A percentile compares a stretch with the other conserved stretches of the same genome.
Evolutionary conservation across 1,140 invertebrate genomes (phyloP).

Genomic region (Papilio xuthus): DNA sequence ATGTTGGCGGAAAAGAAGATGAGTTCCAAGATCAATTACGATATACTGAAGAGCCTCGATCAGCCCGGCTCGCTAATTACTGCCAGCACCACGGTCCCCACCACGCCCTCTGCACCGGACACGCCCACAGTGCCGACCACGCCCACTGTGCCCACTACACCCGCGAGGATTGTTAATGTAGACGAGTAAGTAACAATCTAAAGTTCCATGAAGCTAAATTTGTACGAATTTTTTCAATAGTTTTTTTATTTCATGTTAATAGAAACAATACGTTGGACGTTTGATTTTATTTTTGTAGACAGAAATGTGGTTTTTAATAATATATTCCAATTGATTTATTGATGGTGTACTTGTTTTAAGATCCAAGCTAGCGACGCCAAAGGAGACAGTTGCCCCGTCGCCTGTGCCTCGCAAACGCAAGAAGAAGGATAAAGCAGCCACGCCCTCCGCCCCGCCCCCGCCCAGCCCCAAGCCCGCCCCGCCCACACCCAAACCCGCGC

Average conservation of each 20-base stretch:
- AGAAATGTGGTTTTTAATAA: too few relatives aligned
- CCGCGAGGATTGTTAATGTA: constrained; percentile 34
- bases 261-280: background rate
- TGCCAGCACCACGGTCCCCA: background rate
- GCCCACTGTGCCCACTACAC: constrained; percentile 28
- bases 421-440: constrained; percentile 62
- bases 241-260: too few relatives aligned
- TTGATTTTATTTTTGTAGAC: background rate
- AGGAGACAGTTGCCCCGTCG: constrained; percentile 48
- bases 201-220: background rate
- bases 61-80: constrained; percentile 75
- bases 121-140: constrained; percentile 23
- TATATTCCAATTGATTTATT: background rate
- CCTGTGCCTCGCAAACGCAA: constrained; percentile 62
- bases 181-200: constrained; percentile 52
- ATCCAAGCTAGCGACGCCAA: constrained; percentile 42
- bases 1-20: constrained; percentile 97
- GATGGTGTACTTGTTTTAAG: constrained; percentile 33
- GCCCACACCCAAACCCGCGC: constrained; percentile 38
- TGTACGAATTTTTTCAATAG: too few relatives aligned
- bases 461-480: constrained; percentile 46
- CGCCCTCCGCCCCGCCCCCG: constrained; percentile 30
- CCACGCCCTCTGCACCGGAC: constrained; percentile 16
- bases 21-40: constrained; percentile 98
- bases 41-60: constrained; percentile 93